phyloP scores from a whole-genome alignment of 1,140 invertebrate species.

The Caenorhabditis elegans region WBcel235 BX284604.4:5258501-5259000 shows the following conservation, averaged over 20 bases:
- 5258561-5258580: too few relatives aligned
- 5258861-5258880: constrained; percentile 39
- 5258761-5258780: background rate
- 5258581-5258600: too few relatives aligned
- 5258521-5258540: too few relatives aligned
- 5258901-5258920: constrained; percentile 47
- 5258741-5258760: background rate
- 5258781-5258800: constrained; percentile 25
- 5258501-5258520: too few relatives aligned
- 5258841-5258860: constrained; percentile 35
- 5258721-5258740: background rate
- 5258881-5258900: constrained; percentile 42
- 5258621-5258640: too few relatives aligned
- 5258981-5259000: constrained; percentile 54
- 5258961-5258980: constrained; percentile 62
- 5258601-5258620: too few relatives aligned
- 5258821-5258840: background rate
- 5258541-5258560: too few relatives aligned
- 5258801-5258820: background rate
- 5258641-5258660: too few relatives aligned
- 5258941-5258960: constrained; percentile 56
- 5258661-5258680: too few relatives aligned
- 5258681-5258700: too few relatives aligned
- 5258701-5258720: constrained; percentile 2
- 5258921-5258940: constrained; percentile 56